Evolutionary conservation across 2,797 vertebrate species (phyloP).

Genomic region (Galago senegalensis): DNA sequence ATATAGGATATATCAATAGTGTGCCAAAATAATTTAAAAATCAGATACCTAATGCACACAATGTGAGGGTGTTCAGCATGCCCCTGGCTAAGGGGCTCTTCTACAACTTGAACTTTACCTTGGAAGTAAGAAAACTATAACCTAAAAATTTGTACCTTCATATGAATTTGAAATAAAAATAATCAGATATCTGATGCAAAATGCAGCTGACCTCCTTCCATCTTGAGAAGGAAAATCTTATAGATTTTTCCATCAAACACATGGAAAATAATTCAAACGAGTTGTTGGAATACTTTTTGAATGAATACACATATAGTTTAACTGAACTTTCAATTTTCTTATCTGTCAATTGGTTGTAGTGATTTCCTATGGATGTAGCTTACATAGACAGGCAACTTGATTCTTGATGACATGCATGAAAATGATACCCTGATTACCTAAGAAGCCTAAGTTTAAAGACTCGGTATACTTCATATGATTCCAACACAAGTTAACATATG

Average conservation of each 20-base stretch:
- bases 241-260: neutral
- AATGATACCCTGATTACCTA: neutral
- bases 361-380: neutral
- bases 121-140: no score
- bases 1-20: neutral
- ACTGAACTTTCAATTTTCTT: neutral
- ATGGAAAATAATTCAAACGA: neutral
- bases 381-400: neutral
- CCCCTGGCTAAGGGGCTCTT: no score
- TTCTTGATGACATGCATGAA: neutral
- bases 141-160: no score
- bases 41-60: neutral
- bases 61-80: no score
- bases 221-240: no score
- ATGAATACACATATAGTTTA: neutral
- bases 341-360: neutral
- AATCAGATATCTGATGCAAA: neutral
- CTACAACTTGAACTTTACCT: no score
- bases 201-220: no score
- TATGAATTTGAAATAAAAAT: no score
- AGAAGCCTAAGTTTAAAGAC: slow-evolving; percentile 8
- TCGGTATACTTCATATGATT: neutral
- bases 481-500: neutral
- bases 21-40: neutral
- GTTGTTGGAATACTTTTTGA: neutral